phyloP scores from a whole-genome alignment of 2,113 vertebrate species.

The Sorex fumeus region DNA sequence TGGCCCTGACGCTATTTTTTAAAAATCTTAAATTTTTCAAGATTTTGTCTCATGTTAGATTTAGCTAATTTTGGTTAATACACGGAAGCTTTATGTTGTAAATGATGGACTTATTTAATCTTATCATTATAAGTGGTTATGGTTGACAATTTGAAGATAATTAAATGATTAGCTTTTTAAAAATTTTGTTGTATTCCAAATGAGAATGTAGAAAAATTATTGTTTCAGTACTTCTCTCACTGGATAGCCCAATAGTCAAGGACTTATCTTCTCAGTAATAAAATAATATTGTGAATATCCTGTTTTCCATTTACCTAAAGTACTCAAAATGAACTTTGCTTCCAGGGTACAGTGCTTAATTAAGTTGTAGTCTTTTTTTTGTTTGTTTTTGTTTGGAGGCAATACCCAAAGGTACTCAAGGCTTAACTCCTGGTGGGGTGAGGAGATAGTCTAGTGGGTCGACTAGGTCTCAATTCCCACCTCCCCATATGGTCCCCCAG shows the following conservation, averaged over 20 bases:
- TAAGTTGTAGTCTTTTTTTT: not conserved
- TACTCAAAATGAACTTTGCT: constrained; percentile 38
- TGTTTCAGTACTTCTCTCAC: not conserved
- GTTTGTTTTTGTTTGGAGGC: too few relatives aligned
- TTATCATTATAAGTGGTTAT: constrained; percentile 2
- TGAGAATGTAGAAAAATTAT: constrained; percentile 26
- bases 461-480: too few relatives aligned
- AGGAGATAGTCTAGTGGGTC: too few relatives aligned
- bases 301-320: constrained; percentile 56
- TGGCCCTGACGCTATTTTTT: constrained; percentile 7
- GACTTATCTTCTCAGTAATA: constrained; percentile 17
- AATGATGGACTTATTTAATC: constrained; percentile 42
- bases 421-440: too few relatives aligned
- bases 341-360: constrained; percentile 25
- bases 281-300: constrained; percentile 49
- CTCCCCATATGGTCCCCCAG: too few relatives aligned
- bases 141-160: not conserved
- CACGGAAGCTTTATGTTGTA: constrained; percentile 18
- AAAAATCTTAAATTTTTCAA: constrained; percentile 49
- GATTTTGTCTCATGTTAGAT: constrained; percentile 5
- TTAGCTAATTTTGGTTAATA: constrained; percentile 31
- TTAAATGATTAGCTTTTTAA: constrained; percentile 33
- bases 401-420: too few relatives aligned
- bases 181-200: constrained; percentile 40
- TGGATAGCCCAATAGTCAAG: not conserved